Evolutionary conservation across 2,888 invertebrate species (phyloP), one percentile per base, ranked within the genome.

Genomic region (Apodemia zela): DNA sequence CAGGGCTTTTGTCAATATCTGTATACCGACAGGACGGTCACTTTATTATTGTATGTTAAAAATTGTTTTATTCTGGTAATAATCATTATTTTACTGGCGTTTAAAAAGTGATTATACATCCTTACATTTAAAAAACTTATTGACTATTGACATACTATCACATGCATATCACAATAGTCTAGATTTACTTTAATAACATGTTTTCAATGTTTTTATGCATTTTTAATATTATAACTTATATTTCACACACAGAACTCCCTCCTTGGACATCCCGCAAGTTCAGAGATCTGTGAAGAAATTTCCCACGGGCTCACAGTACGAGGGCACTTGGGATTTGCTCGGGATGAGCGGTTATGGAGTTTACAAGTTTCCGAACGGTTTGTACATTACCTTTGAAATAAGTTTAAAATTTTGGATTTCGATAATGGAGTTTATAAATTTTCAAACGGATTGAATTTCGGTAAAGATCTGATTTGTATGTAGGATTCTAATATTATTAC

Each of bases 301-400:
- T 68, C 82, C 90, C 13, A 94, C 93, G 0, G 93, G 93, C 2
- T 94, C 94, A 64, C 77, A 75, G 21, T 95, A 94, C 71, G 80
- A 84, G 51, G 95, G 95, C 59, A 84, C 91, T 10, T 94, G 94
- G 93, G 89, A 94, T 73, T 76, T 84, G 1, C 74, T 93, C 0
- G 93, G 93, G 47, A 94, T 95, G 93, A 88, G 92, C 35, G 95
- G 95, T 29, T 78, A 78, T 60, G 95, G 95, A 42, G 80, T 78
- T 54, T 95, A 94, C 77, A 84, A 80, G 0, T 93, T 93, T 76
- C 93, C 93, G 3, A 93, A 94, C 75, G 93, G 94, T 92, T 47
- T 49, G 59, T 68, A 58, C 49, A 54, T 45, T 58, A 59, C 58
- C 38, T 63, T 63, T 42, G 7, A 42, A 42, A 42, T 42, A 42